Evolutionary conservation across 1,140 invertebrate species (phyloP).

Genomic region (Papilio xuthus): DNA sequence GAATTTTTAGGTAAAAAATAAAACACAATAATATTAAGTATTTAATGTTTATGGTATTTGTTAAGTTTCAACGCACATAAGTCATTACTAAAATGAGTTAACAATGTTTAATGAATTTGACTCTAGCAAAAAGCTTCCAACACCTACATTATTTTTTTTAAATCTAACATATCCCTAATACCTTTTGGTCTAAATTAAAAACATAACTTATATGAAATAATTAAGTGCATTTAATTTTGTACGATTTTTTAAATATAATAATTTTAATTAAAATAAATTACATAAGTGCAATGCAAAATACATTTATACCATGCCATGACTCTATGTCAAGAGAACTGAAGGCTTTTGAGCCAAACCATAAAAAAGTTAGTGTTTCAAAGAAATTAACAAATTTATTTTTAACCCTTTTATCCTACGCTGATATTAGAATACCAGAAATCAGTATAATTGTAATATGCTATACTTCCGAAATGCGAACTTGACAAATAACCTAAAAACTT

Average conservation of each 20-base stretch:
- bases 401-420: too few species aligned
- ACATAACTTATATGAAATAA: background rate
- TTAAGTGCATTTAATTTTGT: constrained; percentile 14
- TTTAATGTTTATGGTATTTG: background rate
- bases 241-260: background rate
- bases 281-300: background rate
- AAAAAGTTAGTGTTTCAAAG: too few species aligned
- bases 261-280: too few species aligned
- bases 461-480: too few species aligned
- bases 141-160: constrained; percentile 40
- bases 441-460: too few species aligned
- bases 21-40: background rate
- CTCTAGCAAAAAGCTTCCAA: background rate
- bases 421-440: too few species aligned
- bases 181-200: constrained; percentile 33
- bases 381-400: too few species aligned
- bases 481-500: too few species aligned
- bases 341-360: too few species aligned
- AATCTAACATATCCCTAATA: constrained; percentile 24
- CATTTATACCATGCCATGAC: background rate
- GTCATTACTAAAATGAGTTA: background rate
- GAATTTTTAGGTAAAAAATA: background rate
- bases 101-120: constrained; percentile 10
- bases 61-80: background rate
- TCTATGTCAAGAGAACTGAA: background rate